Evolutionary conservation across 2,888 invertebrate species (phyloP).

Genomic region (Sipha maydis): DNA sequence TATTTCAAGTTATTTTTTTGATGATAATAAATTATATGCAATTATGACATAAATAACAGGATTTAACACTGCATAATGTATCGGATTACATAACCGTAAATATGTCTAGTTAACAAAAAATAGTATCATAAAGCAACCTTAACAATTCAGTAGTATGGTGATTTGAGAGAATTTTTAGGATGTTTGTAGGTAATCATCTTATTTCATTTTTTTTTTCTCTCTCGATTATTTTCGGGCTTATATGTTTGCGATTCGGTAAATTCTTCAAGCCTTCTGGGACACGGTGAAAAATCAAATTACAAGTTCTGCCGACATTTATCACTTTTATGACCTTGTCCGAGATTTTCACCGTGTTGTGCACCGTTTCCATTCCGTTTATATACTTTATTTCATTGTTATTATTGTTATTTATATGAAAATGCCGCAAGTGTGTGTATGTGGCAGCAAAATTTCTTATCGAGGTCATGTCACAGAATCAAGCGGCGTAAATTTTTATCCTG

Average conservation of each 20-base stretch:
- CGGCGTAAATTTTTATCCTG: constrained; percentile 60
- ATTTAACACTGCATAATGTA: too few relatives aligned
- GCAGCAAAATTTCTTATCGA: constrained; percentile 60
- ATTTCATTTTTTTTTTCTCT: not conserved
- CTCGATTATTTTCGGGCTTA: constrained; percentile 15
- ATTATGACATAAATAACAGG: too few relatives aligned
- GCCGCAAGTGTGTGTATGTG: constrained; percentile 34
- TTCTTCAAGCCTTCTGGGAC: constrained; percentile 14
- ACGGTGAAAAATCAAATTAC: constrained; percentile 53
- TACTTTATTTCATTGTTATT: constrained; percentile 59
- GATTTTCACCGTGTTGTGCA: constrained; percentile 43
- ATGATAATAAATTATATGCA: too few relatives aligned
- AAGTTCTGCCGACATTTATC: constrained; percentile 51
- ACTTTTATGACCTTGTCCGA: constrained; percentile 54
- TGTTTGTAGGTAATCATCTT: not conserved
- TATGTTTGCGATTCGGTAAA: constrained; percentile 1
- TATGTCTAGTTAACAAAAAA: too few relatives aligned
- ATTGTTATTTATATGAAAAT: constrained; percentile 62
- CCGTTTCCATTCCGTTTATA: constrained; percentile 40
- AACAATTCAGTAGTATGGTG: not conserved
- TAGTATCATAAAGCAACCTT: not conserved
- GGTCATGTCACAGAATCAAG: constrained; percentile 53
- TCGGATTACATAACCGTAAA: too few relatives aligned
- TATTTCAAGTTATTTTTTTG: too few relatives aligned
- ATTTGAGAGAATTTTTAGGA: not conserved